A percentile compares a stretch with the other conserved stretches of the same genome.
Conservation (phyloP, 2,113 vertebrate species). For the Alligator sinensis region DNA sequence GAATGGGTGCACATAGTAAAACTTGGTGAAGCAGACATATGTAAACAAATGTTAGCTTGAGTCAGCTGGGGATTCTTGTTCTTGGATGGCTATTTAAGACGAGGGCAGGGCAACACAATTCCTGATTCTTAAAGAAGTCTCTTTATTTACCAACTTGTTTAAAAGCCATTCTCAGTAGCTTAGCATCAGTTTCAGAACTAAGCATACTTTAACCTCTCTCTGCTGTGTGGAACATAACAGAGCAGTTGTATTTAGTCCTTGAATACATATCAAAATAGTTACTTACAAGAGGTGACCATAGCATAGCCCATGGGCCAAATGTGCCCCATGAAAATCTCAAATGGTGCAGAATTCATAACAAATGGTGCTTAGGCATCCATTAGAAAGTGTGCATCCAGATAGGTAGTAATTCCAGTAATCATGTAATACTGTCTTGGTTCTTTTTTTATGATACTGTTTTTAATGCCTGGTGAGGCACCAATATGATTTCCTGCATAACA, state of each 20-base stretch:
- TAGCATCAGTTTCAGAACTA: background rate
- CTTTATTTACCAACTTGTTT: background rate
- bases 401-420: background rate
- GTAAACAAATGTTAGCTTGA: background rate
- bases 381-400: background rate
- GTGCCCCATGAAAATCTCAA: background rate
- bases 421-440: no score
- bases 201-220: background rate
- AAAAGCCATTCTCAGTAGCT: background rate
- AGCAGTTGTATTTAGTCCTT: background rate
- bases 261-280: background rate
- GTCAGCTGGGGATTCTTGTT: background rate
- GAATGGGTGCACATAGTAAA: rapidly evolving
- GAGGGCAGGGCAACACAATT: background rate
- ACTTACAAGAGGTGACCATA: background rate
- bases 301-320: background rate
- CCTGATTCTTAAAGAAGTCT: background rate
- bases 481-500: background rate
- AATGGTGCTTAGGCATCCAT: background rate
- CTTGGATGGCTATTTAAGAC: background rate
- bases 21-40: background rate
- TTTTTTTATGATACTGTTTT: background rate
- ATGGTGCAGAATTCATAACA: background rate
- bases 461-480: background rate
- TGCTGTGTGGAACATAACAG: background rate